phyloP scores from a whole-genome alignment of 2,888 invertebrate genomes.

The Chloroclysta siterata region DNA sequence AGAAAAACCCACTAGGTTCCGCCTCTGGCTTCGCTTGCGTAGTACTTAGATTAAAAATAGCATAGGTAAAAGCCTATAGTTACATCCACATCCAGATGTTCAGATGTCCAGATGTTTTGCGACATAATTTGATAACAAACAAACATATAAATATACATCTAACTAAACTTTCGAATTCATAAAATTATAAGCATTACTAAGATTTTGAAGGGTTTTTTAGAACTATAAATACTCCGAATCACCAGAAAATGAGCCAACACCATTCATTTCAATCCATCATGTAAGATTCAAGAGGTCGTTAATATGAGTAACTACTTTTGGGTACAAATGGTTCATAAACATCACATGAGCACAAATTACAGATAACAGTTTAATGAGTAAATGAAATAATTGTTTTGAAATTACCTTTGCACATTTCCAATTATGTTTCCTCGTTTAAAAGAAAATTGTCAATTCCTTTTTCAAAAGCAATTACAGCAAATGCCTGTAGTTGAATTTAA shows the following conservation, averaged over 20 bases:
- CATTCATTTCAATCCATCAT: neutral
- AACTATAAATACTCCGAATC: no score
- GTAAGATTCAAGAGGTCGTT: neutral
- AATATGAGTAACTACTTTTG: neutral
- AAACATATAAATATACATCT: no score
- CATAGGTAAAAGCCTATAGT: no score
- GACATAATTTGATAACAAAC: no score
- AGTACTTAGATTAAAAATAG: no score
- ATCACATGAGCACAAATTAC: conserved; percentile 1
- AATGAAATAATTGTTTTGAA: conserved; percentile 10
- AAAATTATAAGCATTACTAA: no score
- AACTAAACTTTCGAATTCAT: no score
- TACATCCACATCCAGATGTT: no score
- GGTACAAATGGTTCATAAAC: neutral
- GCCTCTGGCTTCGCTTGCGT: no score
- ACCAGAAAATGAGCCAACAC: neutral
- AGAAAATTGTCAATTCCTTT: neutral
- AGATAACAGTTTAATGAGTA: conserved; percentile 2
- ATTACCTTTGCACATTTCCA: conserved; percentile 3
- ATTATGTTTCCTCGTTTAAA: neutral
- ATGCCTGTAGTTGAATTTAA: neutral
- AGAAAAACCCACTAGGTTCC: no score
- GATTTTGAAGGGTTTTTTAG: no score
- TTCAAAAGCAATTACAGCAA: neutral
- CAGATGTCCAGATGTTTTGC: no score